Evolutionary conservation across 1,140 invertebrate genomes (phyloP).

Genomic region (Brachystomella parvula): DNA sequence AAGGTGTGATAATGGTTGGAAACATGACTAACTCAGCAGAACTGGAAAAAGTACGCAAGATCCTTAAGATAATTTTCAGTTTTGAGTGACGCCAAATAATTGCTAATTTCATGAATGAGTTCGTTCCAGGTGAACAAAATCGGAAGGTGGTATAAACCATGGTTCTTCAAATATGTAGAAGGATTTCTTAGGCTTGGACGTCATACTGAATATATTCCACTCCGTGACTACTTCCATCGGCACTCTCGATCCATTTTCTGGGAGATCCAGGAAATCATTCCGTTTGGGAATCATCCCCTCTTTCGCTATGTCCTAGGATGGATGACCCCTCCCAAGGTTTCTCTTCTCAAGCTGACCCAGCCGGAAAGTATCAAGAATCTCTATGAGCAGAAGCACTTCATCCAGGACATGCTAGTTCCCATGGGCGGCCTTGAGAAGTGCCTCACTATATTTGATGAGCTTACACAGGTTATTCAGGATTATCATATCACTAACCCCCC

Average conservation of each 20-base stretch:
- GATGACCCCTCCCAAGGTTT: constrained; percentile 68
- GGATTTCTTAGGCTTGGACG: constrained; percentile 43
- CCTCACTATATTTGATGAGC: constrained; percentile 58
- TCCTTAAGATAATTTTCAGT: too few species aligned
- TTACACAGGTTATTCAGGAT: constrained; percentile 55
- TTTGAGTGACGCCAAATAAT: too few species aligned
- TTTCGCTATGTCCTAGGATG: constrained; percentile 63
- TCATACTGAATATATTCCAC: constrained; percentile 62
- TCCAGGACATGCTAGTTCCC: constrained; percentile 77
- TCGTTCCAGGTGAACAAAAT: constrained; percentile 65
- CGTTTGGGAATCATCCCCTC: constrained; percentile 69
- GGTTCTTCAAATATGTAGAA: constrained; percentile 74
- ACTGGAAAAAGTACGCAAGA: constrained; percentile 56
- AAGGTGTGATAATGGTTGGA: constrained; percentile 67
- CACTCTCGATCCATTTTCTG: constrained; percentile 56
- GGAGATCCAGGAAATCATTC: constrained; percentile 63
- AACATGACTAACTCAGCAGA: constrained; percentile 54
- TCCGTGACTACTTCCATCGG: constrained; percentile 68
- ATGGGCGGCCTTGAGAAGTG: constrained; percentile 53
- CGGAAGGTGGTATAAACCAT: constrained; percentile 69
- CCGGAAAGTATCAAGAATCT: constrained; percentile 60
- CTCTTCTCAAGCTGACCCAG: constrained; percentile 72
- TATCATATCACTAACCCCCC: not conserved
- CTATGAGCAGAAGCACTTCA: constrained; percentile 68
- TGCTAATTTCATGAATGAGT: too few species aligned